Evolutionary conservation across 2,888 invertebrate species (phyloP).

Genomic region (Cryptops parisi): DNA sequence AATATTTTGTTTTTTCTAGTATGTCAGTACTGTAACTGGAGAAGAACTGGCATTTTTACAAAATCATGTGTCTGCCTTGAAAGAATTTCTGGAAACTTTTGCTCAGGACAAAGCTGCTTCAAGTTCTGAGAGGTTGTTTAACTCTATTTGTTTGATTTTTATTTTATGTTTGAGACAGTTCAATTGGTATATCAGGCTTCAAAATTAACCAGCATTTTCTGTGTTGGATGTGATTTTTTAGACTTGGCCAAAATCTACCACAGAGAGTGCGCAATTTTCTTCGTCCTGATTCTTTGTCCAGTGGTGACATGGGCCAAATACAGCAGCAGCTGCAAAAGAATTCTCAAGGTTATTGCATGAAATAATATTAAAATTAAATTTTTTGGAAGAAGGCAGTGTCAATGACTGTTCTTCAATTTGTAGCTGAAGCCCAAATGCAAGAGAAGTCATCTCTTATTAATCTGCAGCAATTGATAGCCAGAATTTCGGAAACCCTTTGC

Average conservation of each 20-base stretch:
- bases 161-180: too few species aligned
- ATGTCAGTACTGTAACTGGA: neutral
- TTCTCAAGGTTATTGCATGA: conserved; percentile 27
- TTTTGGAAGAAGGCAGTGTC: too few species aligned
- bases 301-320: conserved; percentile 8
- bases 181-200: too few species aligned
- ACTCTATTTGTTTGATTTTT: too few species aligned
- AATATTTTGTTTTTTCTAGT: neutral
- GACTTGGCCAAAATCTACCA: conserved; percentile 14
- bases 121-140: neutral
- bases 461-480: conserved; percentile 34
- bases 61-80: neutral
- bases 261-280: conserved; percentile 15
- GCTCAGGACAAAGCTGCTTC: neutral
- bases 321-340: conserved; percentile 21
- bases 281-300: conserved; percentile 1
- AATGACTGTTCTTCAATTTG: conserved; percentile 20
- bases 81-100: conserved; percentile 2
- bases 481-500: conserved; percentile 76
- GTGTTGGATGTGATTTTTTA: too few species aligned
- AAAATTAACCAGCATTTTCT: too few species aligned
- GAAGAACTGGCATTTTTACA: neutral
- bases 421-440: conserved; percentile 31
- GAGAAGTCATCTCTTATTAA: conserved; percentile 27
- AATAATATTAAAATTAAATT: too few species aligned